Conservation (phyloP, 2,113 vertebrate genomes). For the Syngnathoides biaculeatus region DNA sequence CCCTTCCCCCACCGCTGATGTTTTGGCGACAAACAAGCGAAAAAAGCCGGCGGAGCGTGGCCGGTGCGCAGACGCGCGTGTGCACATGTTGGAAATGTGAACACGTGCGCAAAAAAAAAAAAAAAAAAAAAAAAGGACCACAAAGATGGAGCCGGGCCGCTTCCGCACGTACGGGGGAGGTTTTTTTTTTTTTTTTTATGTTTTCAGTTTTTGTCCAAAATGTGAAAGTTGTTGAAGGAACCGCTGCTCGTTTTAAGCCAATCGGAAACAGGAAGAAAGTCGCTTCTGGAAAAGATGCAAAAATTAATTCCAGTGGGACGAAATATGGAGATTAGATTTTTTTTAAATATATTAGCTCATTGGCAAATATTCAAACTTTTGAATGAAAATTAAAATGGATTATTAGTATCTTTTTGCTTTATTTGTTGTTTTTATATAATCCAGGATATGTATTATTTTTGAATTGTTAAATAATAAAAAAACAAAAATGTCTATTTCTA, state of each 20-base stretch:
- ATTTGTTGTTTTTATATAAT: too few species aligned
- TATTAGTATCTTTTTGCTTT: too few species aligned
- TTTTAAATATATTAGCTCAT: too few species aligned
- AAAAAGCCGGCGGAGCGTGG: not conserved
- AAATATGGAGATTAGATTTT: too few species aligned
- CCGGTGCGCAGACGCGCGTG: not conserved
- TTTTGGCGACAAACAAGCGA: not conserved
- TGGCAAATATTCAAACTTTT: too few species aligned
- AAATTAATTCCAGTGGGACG: not conserved
- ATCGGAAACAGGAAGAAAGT: not conserved
- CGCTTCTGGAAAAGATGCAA: not conserved
- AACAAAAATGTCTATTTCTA: too few species aligned
- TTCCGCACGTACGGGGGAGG: not conserved
- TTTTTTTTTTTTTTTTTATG: too few species aligned
- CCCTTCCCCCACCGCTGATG: not conserved
- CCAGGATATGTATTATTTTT: too few species aligned
- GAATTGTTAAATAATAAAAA: too few species aligned
- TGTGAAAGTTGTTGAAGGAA: not conserved
- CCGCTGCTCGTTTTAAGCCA: not conserved
- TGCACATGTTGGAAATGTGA: constrained; percentile 20
- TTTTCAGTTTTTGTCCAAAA: not conserved
- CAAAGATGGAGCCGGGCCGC: not conserved
- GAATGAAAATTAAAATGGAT: too few species aligned
- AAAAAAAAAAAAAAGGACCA: not conserved
- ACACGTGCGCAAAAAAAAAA: constrained; percentile 20